These are phyloP conservation scores for Ormyrus labotus DNA, from an alignment of 2,888 invertebrate genomes.

Conservation along the genomic window DNA sequence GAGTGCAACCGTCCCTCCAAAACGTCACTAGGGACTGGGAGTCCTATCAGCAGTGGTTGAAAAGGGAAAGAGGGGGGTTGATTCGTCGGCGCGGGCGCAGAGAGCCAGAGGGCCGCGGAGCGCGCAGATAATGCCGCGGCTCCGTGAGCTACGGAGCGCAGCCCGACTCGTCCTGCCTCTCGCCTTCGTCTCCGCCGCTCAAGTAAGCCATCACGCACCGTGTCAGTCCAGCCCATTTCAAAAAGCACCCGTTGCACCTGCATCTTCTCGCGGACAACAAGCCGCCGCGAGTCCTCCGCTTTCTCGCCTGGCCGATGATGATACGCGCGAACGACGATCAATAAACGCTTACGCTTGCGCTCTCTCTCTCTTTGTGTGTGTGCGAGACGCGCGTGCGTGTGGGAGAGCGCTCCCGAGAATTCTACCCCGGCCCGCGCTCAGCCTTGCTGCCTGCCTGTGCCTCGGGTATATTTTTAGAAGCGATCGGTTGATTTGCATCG, in stretches of 20 bases:
- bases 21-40: no score
- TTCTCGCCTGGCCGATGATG: background rate
- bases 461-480: no score
- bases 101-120: conserved; percentile 1
- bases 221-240: no score
- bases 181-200: conserved; percentile 58
- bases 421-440: no score
- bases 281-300: conserved; percentile 9
- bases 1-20: no score
- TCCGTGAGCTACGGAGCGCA: conserved; percentile 60
- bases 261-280: background rate
- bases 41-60: no score
- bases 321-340: background rate
- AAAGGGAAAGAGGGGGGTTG: no score
- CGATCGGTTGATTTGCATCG: no score
- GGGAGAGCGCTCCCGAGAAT: no score
- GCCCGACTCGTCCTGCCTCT: conserved; percentile 61
- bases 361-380: background rate
- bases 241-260: background rate
- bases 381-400: no score
- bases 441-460: no score
- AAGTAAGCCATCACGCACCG: conserved; percentile 60
- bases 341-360: background rate
- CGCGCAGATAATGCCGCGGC: conserved; percentile 61
- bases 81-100: background rate